These are phyloP conservation scores for Leucoraja erinaceus DNA, from an alignment of 2,113 vertebrate genomes.

Conservation along the genomic window DNA sequence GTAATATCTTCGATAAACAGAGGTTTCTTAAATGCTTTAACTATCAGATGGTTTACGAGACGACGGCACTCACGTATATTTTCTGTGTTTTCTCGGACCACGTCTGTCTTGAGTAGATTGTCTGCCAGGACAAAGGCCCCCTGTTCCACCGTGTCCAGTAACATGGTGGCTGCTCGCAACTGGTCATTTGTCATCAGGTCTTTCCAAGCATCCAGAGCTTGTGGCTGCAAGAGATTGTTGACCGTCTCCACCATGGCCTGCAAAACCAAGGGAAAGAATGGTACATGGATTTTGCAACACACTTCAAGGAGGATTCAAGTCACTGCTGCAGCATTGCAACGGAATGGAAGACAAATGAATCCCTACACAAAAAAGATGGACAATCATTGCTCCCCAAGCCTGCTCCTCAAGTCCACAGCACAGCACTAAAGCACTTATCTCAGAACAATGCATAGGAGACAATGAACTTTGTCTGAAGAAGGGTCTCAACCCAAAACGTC, in stretches of 20 bases:
- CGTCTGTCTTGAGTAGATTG: slow-evolving; percentile 95
- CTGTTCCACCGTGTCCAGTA: slow-evolving; percentile 93
- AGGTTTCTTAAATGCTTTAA: neutral
- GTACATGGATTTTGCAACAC: slow-evolving; percentile 30
- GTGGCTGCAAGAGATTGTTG: slow-evolving; percentile 90
- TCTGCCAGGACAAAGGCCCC: slow-evolving; percentile 94
- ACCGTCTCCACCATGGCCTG: slow-evolving; percentile 98
- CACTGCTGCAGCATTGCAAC: too few species aligned
- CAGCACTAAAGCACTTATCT: neutral
- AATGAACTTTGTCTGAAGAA: neutral
- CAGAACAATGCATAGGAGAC: neutral
- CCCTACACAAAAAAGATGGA: neutral
- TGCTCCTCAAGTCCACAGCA: neutral
- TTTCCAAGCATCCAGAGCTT: slow-evolving; percentile 80
- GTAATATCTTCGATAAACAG: neutral
- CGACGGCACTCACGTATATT: slow-evolving; percentile 82
- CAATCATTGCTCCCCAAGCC: neutral
- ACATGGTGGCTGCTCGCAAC: slow-evolving; percentile 83
- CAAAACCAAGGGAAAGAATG: slow-evolving; percentile 42
- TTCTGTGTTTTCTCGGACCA: slow-evolving; percentile 89
- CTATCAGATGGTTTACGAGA: neutral
- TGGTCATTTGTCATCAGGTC: slow-evolving; percentile 80
- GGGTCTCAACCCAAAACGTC: too few species aligned
- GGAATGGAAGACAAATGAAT: neutral
- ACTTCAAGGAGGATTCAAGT: neutral